phyloP scores from a whole-genome alignment of 2,113 vertebrate species.

The Rhombomys opimus region DNA sequence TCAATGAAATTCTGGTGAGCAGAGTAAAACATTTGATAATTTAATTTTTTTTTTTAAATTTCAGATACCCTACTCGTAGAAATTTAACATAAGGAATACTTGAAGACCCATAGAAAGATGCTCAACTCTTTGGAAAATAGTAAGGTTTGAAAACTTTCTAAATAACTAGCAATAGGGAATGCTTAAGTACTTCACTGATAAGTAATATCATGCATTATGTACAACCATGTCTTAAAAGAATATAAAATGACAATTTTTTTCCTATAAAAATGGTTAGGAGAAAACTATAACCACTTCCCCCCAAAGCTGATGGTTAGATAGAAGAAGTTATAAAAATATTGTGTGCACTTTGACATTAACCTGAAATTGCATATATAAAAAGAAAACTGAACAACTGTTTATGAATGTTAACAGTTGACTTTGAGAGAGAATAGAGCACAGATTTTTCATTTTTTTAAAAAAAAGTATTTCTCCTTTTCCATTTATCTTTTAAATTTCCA shows the following conservation, averaged over 20 bases:
- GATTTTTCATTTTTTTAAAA: neutral
- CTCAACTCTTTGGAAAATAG: neutral
- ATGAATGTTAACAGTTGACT: neutral
- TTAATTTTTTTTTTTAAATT: neutral
- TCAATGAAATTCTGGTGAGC: neutral
- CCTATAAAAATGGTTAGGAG: neutral
- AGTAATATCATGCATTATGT: neutral
- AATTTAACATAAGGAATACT: slow-evolving; percentile 45
- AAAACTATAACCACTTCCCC: neutral
- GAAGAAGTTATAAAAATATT: neutral
- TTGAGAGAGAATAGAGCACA: neutral
- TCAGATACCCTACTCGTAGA: neutral
- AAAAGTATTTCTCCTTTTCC: neutral
- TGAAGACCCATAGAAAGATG: neutral
- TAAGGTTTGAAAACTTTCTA: slow-evolving; percentile 29
- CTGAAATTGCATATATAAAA: slow-evolving; percentile 36
- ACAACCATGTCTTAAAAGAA: neutral
- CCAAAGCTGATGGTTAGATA: neutral
- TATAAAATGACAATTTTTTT: slow-evolving; percentile 14
- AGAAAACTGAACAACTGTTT: neutral
- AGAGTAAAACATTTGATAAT: slow-evolving; percentile 23
- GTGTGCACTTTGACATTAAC: neutral
- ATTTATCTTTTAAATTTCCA: slow-evolving; percentile 45
- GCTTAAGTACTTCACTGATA: neutral
- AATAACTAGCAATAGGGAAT: neutral